Base-by-base conservation (phyloP, 92 coral and sea anemone genomes). In the Porites evermanni region DNA sequence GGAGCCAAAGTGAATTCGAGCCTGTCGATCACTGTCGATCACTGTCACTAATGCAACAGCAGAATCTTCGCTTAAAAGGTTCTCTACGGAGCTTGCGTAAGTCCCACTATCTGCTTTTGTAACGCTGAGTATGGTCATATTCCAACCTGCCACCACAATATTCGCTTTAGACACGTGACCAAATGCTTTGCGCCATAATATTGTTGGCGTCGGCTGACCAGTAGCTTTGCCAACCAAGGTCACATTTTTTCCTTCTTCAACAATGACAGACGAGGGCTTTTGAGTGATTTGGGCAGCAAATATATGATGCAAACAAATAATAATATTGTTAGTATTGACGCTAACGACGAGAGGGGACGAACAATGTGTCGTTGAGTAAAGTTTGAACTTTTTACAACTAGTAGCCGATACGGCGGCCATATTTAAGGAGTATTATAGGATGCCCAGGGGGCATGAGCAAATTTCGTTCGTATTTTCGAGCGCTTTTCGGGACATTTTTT, bases 181-280 rank as follows among this genome's bases (percentile, higher is more conserved):
- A 14, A 80, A 80, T 0, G 73, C 84, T 80, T 68, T 80, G 1
- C 4, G 65, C 74, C 84, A 80, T 10, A 64, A 6, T 21, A 80
- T 14, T 10, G 8, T 18, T 17, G 84, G 84, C 23, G 8, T 66
- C 1, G 84, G 84, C 75, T 80, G 75, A 14, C 84, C 84, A 17
- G 2, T 47, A 11, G 84, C 75, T 13, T 50, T 50, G 19, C 84
- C 67, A 1, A 20, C 2, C 12, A 80, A 24, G n/a, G 50, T 80
- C 58, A 68, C 84, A 38, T 67, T 44, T 20, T 80, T 20, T 24
- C 65, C 75, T 19, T 66, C 75, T 68, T 80, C 84, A 6, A 81
- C 86, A 26, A 61, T 87, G 13, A 50, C 47, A 2, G 53, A 53
- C 19, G 76, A 21, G 16, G 90, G 90, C 72, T 60, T 80, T 2